Conservation (phyloP, 2,888 invertebrate species). For the Limenitis camilla region DNA sequence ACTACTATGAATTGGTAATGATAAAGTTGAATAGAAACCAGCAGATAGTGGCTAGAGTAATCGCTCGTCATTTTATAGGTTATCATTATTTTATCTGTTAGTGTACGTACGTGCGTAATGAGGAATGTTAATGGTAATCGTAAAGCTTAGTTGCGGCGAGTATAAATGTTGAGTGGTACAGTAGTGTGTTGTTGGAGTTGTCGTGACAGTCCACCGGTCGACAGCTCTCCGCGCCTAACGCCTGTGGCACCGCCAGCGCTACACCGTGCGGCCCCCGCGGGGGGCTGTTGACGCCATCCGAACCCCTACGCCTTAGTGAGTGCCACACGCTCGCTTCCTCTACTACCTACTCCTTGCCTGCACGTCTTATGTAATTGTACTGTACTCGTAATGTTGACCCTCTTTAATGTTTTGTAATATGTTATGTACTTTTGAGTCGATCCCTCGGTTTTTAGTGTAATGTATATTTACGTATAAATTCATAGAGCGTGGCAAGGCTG, state of each 20-base stretch:
- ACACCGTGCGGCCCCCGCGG: slow-evolving; percentile 29
- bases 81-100: slow-evolving; percentile 72
- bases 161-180: slow-evolving; percentile 72
- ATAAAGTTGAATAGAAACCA: slow-evolving; percentile 71
- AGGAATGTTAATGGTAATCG: slow-evolving; percentile 68
- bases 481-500: slow-evolving; percentile 82
- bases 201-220: slow-evolving; percentile 52
- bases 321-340: slow-evolving; percentile 44
- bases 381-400: slow-evolving; percentile 66
- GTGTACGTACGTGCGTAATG: slow-evolving; percentile 60
- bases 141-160: slow-evolving; percentile 70
- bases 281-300: slow-evolving; percentile 31
- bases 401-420: slow-evolving; percentile 67
- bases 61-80: slow-evolving; percentile 66
- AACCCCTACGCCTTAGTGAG: slow-evolving; percentile 38
- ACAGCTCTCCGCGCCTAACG: slow-evolving; percentile 39
- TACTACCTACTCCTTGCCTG: slow-evolving; percentile 54
- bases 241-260: slow-evolving; percentile 22
- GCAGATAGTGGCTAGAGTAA: slow-evolving; percentile 74
- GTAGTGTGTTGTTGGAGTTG: slow-evolving; percentile 70
- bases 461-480: slow-evolving; percentile 62
- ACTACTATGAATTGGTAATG: slow-evolving; percentile 64
- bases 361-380: slow-evolving; percentile 64
- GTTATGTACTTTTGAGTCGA: slow-evolving; percentile 67
- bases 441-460: slow-evolving; percentile 72